A percentile compares a stretch with the other conserved stretches of the same genome.
phyloP scores from a whole-genome alignment of 2,797 vertebrate species.

The Tamandua tetradactyla region DNA sequence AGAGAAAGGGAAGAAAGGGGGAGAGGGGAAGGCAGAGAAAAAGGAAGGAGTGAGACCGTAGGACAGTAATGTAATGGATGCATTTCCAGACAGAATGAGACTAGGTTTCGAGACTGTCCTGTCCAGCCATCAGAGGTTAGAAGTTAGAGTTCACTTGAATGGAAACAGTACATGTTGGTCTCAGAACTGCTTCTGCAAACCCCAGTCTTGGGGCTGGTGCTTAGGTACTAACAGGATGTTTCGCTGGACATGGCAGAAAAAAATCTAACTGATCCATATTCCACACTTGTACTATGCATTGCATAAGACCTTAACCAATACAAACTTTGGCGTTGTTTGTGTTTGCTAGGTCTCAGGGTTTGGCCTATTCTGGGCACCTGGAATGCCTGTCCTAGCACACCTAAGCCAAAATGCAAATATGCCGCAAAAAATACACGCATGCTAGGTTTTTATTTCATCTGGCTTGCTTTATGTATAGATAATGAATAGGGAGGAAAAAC shows the following conservation, averaged over 20 bases:
- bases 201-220: background rate
- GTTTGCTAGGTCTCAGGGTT: background rate
- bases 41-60: background rate
- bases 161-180: background rate
- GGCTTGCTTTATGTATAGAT: background rate
- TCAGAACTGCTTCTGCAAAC: background rate
- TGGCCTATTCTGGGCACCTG: background rate
- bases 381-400: background rate
- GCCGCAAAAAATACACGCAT: background rate
- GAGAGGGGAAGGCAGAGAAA: background rate
- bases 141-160: background rate
- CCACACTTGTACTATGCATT: no score
- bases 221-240: background rate
- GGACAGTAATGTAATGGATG: background rate
- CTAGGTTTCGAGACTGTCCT: background rate
- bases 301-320: background rate
- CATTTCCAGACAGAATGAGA: background rate
- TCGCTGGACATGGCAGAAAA: background rate
- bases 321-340: background rate
- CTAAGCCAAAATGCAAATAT: background rate
- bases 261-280: background rate
- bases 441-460: background rate
- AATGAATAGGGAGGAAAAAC: slow-evolving; percentile 48
- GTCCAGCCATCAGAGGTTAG: background rate
- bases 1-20: background rate